Base-by-base conservation (phyloP, 2,113 vertebrate species). In the Sardina pilchardus region DNA sequence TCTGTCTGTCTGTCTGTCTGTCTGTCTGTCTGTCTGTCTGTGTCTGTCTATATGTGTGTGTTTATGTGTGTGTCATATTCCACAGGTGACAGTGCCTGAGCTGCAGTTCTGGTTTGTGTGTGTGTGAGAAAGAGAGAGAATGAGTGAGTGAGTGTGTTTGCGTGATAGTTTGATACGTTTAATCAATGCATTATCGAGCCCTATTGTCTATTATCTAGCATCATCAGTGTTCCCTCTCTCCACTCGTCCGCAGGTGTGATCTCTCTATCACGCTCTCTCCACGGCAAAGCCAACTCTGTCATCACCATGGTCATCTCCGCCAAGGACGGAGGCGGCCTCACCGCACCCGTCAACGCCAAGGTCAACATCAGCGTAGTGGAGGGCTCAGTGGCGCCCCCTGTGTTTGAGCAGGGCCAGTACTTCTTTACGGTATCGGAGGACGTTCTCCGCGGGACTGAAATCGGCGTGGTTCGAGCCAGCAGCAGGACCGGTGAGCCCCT, bases 321-420 rank as follows among this genome's bases (percentile, higher is more conserved):
- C 0, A 95, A 95, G 84, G 98, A 99, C 0, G 97, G 97, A 0
- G 97, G 96, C 0, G 97, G 98, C 0, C 95, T 98, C 5, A 93
- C 93, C 5, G 96, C 98, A 1, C 96, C 96, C 16, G 92, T 93
- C 1, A 96, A 94, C 0, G 98, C 98, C 89, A 91, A 92, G 47
- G 97, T 99, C 48, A 99, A 99, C 90, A 94, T 99, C 93, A 99
- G 98, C 90, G 95, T 99, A 6, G 96, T 99, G 82, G 94, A 95
- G 0, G 96, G 97, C 90, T 97, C 95, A 0, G 96, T 97, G 86
- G 95, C 94, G 0, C 95, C 97, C 2, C 98, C 98, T 0, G 89
- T 97, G 89, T 99, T 99, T 48, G 96, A 98, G 82, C 98, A 97
- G 91, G 94, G 95, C 0, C 97, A 98, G 88, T 99, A 99, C 93